These are phyloP conservation scores for Xylophagus ater DNA, from an alignment of 2,888 invertebrate genomes.

Conservation along the genomic window DNA sequence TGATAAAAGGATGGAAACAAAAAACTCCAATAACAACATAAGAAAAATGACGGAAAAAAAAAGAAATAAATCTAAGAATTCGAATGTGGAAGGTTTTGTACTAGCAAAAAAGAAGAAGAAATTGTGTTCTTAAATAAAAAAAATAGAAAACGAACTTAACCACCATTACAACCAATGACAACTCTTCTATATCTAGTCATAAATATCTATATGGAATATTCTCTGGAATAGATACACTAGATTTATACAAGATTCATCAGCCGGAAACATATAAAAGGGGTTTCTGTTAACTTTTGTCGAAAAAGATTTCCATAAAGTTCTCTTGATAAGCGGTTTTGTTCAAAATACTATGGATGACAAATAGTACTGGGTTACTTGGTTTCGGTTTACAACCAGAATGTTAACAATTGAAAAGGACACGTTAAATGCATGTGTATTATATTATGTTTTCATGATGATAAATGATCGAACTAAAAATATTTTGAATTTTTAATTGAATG, in stretches of 20 bases:
- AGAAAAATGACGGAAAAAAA: background rate
- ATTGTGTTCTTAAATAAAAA: background rate
- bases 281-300: too few relatives aligned
- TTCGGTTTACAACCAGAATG: too few relatives aligned
- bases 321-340: too few relatives aligned
- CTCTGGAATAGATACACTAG: too few relatives aligned
- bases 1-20: conserved; percentile 10
- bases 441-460: conserved; percentile 1
- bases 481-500: conserved; percentile 1
- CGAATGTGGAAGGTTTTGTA: background rate
- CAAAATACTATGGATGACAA: too few relatives aligned
- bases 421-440: conserved; percentile 1
- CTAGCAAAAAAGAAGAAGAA: background rate
- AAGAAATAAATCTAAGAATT: background rate
- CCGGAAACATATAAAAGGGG: too few relatives aligned
- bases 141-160: background rate
- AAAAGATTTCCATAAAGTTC: too few relatives aligned
- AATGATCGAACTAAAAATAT: background rate
- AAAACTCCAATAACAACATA: conserved; percentile 1
- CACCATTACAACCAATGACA: too few relatives aligned
- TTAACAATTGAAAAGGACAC: conserved; percentile 1
- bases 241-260: too few relatives aligned
- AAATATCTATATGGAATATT: too few relatives aligned
- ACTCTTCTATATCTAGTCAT: too few relatives aligned
- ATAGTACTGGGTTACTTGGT: conserved; percentile 3